Percentiles rank a stretch among this genome's conserved stretches.
phyloP scores from a whole-genome alignment of 2,888 invertebrate species.

The Mesopsocus fuscifrons region DNA sequence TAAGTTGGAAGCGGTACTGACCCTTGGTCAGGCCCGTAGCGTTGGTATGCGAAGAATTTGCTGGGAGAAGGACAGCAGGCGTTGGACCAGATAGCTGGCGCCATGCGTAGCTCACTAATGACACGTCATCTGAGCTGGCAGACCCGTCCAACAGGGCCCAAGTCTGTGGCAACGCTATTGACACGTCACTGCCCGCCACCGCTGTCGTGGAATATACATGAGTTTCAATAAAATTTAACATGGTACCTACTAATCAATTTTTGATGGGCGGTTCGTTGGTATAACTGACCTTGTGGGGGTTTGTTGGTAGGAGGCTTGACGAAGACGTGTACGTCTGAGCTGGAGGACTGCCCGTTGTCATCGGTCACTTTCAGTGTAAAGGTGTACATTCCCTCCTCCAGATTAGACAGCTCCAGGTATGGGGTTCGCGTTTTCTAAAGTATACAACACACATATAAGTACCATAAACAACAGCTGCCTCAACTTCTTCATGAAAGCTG shows the following conservation, averaged over 20 bases:
- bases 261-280: too few relatives aligned
- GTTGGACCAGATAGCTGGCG: conserved; percentile 40
- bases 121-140: conserved; percentile 63
- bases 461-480: too few relatives aligned
- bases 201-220: conserved; percentile 23
- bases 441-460: too few relatives aligned
- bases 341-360: conserved; percentile 69
- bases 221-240: neutral
- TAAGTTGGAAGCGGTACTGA: conserved; percentile 58
- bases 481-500: too few relatives aligned
- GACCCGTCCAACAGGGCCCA: conserved; percentile 64
- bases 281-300: conserved; percentile 54
- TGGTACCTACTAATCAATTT: too few relatives aligned
- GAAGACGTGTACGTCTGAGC: conserved; percentile 78
- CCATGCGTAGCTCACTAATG: conserved; percentile 70
- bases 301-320: conserved; percentile 79
- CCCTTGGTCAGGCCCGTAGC: conserved; percentile 69
- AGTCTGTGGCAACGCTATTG: conserved; percentile 67
- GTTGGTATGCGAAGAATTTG: conserved; percentile 43
- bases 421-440: conserved; percentile 74
- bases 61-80: conserved; percentile 26
- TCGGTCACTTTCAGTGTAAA: conserved; percentile 87
- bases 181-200: conserved; percentile 32
- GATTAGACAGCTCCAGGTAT: conserved; percentile 67
- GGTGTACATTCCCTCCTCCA: conserved; percentile 87